Evolutionary conservation across 1,140 invertebrate species (phyloP).

Genomic region (Melipona quadrifasciata): DNA sequence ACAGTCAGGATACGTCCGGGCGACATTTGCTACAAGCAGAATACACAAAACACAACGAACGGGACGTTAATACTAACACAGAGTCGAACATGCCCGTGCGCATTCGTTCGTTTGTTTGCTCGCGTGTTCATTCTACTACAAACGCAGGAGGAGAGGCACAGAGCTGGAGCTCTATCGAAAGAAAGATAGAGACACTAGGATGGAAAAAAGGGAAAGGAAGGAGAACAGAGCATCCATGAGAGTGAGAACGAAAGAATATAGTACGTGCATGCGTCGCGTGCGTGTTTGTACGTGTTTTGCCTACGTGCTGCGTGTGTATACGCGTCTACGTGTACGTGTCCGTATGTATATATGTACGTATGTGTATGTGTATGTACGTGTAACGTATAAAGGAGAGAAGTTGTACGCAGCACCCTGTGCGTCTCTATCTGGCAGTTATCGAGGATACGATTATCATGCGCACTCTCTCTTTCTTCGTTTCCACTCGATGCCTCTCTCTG

Average conservation of each 20-base stretch:
- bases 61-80: constrained; percentile 46
- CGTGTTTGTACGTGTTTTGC: neutral
- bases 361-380: neutral
- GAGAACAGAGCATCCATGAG: neutral
- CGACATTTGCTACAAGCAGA: constrained; percentile 20
- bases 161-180: constrained; percentile 26
- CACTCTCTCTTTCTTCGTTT: constrained; percentile 47
- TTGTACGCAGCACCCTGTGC: constrained; percentile 43
- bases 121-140: constrained; percentile 33
- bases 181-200: constrained; percentile 33
- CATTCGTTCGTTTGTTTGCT: constrained; percentile 51
- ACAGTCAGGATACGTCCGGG: constrained; percentile 17
- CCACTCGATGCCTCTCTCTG: constrained; percentile 28
- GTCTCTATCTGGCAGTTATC: constrained; percentile 47
- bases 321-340: neutral
- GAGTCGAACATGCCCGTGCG: constrained; percentile 52
- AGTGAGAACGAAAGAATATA: constrained; percentile 16
- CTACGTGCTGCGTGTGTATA: neutral
- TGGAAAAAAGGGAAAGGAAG: constrained; percentile 31
- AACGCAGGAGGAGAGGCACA: constrained; percentile 2
- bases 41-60: constrained; percentile 50
- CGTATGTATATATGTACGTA: neutral
- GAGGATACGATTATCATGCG: constrained; percentile 49
- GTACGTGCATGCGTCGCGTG: neutral
- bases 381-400: constrained; percentile 6